Percentiles rank a stretch among this genome's conserved stretches.
phyloP scores from a whole-genome alignment of 2,797 vertebrate species.

The Perodicticus potto region DNA sequence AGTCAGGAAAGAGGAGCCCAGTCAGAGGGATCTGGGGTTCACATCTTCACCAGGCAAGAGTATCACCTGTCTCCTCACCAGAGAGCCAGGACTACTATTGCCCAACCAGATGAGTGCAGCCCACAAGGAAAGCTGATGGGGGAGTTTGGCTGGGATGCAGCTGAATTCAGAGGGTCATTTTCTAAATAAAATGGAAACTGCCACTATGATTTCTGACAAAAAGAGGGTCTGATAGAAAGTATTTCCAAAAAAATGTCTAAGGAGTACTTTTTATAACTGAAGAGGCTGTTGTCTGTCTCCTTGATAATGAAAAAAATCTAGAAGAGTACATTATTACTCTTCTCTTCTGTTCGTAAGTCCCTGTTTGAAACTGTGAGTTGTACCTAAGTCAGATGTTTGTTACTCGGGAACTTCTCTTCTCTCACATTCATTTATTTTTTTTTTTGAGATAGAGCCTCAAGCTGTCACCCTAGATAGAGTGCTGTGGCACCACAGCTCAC shows the following conservation, averaged over 20 bases:
- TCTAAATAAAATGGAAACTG: conserved; percentile 33
- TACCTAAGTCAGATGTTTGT: too few species aligned
- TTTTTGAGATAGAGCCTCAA: too few species aligned
- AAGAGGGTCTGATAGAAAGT: background rate
- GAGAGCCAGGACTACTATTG: background rate
- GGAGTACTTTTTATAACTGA: background rate
- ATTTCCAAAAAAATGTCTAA: background rate
- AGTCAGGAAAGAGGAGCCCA: background rate
- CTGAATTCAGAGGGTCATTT: background rate
- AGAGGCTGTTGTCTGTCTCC: background rate
- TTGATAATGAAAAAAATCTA: conserved; percentile 3
- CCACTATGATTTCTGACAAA: background rate
- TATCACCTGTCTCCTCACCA: background rate
- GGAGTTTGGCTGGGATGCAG: background rate
- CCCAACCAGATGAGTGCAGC: background rate
- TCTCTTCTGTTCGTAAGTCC: too few species aligned
- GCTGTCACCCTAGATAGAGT: too few species aligned
- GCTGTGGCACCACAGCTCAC: too few species aligned
- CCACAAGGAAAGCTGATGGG: background rate
- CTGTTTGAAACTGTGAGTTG: too few species aligned
- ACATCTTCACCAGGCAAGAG: background rate
- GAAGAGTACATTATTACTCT: background rate
- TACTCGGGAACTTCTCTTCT: too few species aligned
- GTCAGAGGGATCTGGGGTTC: background rate
- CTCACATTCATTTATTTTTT: background rate